Evolutionary conservation across 1,140 invertebrate genomes (phyloP), one percentile per base, ranked within the genome.

Genomic region (Archegozetes longisetosus): DNA sequence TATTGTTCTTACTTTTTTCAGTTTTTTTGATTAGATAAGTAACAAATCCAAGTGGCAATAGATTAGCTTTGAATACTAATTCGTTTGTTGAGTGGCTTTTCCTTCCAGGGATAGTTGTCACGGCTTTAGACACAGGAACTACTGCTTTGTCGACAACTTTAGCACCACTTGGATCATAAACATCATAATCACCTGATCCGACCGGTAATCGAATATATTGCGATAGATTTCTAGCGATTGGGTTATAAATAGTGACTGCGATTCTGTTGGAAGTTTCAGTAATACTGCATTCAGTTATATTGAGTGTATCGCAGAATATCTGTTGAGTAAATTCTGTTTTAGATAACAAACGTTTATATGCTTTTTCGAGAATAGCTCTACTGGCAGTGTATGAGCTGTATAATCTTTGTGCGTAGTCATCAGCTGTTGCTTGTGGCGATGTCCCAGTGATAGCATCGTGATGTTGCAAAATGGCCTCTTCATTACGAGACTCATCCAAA

Each of bases 341-440:
- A 76, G 79, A 80, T 51, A 85, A 69, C 67, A 77, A 78, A 59
- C 68, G 70, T 40, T 66, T 64, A 51, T 68, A 71, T 1, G 70
- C 70, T 61, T 71, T 68, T 62, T 70, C 70, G 4, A 75, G 61
- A 24, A 74, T 74, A 60, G 75, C 75, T 56, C 77, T 70, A 9
- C 29, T n/a, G 9, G 22, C 3, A 22, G 61, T 23, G 22, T 2
- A 49, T 2, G 56, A 57, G n/a, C 27, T 54, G 6, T 20, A 12
- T 17, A 62, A 25, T 3, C 84, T 74, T 63, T 81, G 73, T 0
- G 77, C 80, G 70, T 98, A 98, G 72, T 98, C 93, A 13, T 80
- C 66, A 0, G 87, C 83, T 0, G 94, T 89, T 52, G 85, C 79
- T 72, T 94, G 82, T 67, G 91, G 91, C 66, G 88, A 88, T 0